Percentiles rank a stretch among this genome's conserved stretches.
Evolutionary conservation across 2,888 invertebrate species (phyloP).

Genomic region (Eustalomyia histrio): DNA sequence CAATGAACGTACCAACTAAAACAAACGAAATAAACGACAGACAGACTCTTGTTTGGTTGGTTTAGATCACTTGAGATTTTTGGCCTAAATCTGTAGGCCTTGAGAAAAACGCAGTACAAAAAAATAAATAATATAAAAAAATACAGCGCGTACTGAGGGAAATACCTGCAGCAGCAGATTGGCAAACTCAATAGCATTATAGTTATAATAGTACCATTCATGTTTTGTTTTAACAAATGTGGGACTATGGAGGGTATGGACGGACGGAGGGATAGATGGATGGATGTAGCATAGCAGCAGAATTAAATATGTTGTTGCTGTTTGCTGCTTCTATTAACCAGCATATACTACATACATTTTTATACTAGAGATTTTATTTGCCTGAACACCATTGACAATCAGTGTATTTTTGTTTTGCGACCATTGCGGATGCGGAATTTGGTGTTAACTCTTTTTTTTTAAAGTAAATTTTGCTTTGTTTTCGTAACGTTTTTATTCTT

Average conservation of each 20-base stretch:
- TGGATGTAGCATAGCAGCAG: not conserved
- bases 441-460: conserved; percentile 52
- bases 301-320: conserved; percentile 30
- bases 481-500: conserved; percentile 56
- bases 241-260: conserved; percentile 21
- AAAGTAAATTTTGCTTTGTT: conserved; percentile 44
- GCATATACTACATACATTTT: conserved; percentile 7
- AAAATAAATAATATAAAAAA: conserved; percentile 34
- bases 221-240: conserved; percentile 45
- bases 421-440: conserved; percentile 68
- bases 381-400: conserved; percentile 59
- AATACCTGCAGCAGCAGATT: conserved; percentile 52
- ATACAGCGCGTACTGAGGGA: conserved; percentile 49
- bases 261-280: not conserved
- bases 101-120: conserved; percentile 66
- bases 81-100: conserved; percentile 71
- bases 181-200: conserved; percentile 17
- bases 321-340: conserved; percentile 34
- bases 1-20: conserved; percentile 49
- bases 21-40: conserved; percentile 26
- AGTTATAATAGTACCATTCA: conserved; percentile 37
- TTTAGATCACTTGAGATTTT: conserved; percentile 68
- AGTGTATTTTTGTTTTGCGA: conserved; percentile 69
- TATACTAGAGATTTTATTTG: conserved; percentile 57
- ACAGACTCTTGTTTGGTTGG: conserved; percentile 66